Evolutionary conservation across 2,113 vertebrate species (phyloP).

Genomic region (Heliornis fulica): DNA sequence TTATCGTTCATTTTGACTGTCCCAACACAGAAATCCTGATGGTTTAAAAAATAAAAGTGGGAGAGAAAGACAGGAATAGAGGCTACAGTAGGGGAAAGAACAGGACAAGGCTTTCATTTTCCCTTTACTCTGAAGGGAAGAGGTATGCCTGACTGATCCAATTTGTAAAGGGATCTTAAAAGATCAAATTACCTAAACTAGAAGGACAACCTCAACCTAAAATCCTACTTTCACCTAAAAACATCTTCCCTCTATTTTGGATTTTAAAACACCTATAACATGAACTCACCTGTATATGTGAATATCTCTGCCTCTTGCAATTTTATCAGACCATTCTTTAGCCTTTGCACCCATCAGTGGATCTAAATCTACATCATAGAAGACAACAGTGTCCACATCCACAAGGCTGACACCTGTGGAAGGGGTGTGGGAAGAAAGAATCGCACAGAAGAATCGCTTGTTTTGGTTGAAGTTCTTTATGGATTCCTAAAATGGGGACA

Average conservation of each 20-base stretch:
- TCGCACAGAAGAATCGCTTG: constrained; percentile 80
- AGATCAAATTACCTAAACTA: not conserved
- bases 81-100: not conserved
- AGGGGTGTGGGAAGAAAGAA: constrained; percentile 86
- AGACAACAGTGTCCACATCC: constrained; percentile 82
- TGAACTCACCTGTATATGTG: constrained; percentile 84
- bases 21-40: not conserved
- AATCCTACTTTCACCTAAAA: not conserved
- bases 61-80: not conserved
- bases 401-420: constrained; percentile 76
- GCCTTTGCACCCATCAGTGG: constrained; percentile 82
- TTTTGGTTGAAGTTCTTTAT: constrained; percentile 85
- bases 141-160: not conserved
- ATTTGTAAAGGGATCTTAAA: not conserved
- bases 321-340: constrained; percentile 84
- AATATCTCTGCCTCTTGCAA: constrained; percentile 81
- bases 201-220: not conserved
- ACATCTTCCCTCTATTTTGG: not conserved
- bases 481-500: constrained; percentile 71
- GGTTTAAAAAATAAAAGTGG: not conserved
- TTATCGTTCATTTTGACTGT: not conserved
- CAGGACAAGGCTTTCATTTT: not conserved
- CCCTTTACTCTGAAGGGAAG: not conserved
- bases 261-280: not conserved
- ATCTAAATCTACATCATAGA: constrained; percentile 83